Conservation (phyloP, 2,113 vertebrate species). For the Alligator mississippiensis region DNA sequence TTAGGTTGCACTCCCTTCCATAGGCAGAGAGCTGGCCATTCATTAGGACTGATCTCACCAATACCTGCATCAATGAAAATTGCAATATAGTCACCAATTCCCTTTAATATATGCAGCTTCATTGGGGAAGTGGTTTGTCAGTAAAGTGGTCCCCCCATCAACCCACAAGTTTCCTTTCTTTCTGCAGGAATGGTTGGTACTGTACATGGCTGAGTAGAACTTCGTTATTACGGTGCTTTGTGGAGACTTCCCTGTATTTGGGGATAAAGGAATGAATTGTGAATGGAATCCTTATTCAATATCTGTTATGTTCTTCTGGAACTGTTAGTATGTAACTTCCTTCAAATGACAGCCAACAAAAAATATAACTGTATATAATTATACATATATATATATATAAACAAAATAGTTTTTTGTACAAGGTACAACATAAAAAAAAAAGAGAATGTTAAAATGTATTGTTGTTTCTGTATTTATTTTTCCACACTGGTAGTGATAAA, state of each 20-base stretch:
- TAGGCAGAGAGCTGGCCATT: not conserved
- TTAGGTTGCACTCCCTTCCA: not conserved
- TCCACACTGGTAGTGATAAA: not conserved
- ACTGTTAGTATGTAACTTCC: not conserved
- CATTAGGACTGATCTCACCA: not conserved
- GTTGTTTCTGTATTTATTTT: not conserved
- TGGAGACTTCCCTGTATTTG: not conserved
- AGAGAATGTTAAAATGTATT: not conserved
- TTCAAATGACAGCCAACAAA: not conserved
- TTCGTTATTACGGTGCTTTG: not conserved
- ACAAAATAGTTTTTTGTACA: not conserved
- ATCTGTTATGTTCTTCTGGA: not conserved
- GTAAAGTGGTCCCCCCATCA: not conserved
- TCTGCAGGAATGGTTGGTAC: not conserved
- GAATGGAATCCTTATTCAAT: not conserved
- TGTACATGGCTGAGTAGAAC: not conserved
- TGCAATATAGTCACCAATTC: accelerated
- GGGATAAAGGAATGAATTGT: not conserved
- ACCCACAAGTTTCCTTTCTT: not conserved
- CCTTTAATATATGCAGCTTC: not conserved
- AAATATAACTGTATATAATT: not conserved
- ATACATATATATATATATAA: not conserved
- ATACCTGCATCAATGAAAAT: accelerated
- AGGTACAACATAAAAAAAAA: not conserved
- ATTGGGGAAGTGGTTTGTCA: not conserved